These are phyloP conservation scores for Cremastobaeus sp. DNA, from an alignment of 2,888 invertebrate species.

Conservation along the genomic window DNA sequence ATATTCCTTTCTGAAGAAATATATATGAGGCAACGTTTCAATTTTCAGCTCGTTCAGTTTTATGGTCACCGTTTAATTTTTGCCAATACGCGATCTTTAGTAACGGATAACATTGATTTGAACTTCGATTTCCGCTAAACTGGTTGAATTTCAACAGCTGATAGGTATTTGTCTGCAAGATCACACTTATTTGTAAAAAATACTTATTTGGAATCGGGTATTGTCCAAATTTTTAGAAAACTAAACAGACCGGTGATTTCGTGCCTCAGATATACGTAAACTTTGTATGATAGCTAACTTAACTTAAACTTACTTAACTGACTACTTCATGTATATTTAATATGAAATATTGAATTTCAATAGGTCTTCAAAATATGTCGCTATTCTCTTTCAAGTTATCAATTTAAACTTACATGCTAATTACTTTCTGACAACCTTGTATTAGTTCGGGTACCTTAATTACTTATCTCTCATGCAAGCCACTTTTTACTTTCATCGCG, in stretches of 20 bases:
- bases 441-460: slow-evolving; percentile 55
- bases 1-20: slow-evolving; percentile 38
- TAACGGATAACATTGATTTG: no score
- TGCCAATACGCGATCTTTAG: no score
- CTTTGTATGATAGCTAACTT: slow-evolving; percentile 31
- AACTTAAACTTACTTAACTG: slow-evolving; percentile 60
- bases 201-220: no score
- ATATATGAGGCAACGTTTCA: slow-evolving; percentile 45
- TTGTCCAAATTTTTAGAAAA: no score
- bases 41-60: not conserved
- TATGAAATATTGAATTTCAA: slow-evolving; percentile 76
- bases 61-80: no score
- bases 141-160: no score
- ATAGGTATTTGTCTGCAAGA: no score
- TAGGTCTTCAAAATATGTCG: slow-evolving; percentile 76
- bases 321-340: slow-evolving; percentile 64
- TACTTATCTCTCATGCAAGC: slow-evolving; percentile 46
- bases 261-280: slow-evolving; percentile 59
- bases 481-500: slow-evolving; percentile 60
- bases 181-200: no score
- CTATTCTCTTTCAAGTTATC: slow-evolving; percentile 70
- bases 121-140: no score
- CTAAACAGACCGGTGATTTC: not conserved
- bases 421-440: slow-evolving; percentile 78
- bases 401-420: slow-evolving; percentile 71